Evolutionary conservation across 1,140 invertebrate species (phyloP).

Genomic region (Hylaeus anthracinus): DNA sequence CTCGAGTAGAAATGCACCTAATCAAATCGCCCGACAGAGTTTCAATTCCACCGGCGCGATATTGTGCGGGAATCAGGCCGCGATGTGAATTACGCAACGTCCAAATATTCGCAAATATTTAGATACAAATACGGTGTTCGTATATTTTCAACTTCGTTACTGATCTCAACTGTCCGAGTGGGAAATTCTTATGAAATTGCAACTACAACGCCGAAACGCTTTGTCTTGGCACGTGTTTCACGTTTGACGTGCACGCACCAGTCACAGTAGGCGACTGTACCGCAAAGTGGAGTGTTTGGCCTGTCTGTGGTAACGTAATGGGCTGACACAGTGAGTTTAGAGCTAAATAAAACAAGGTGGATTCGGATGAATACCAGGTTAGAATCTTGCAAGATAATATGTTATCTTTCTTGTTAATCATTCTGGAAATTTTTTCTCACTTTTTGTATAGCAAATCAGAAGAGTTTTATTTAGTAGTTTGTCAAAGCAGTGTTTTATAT

Average conservation of each 20-base stretch:
- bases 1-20: not conserved
- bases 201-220: not conserved
- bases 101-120: not conserved
- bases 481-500: not conserved
- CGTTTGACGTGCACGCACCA: not conserved
- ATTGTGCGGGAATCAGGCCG: not conserved
- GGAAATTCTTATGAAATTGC: constrained; percentile 1
- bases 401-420: not conserved
- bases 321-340: not conserved
- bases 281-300: constrained; percentile 11
- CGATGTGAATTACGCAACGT: not conserved
- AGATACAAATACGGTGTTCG: not conserved
- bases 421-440: not conserved
- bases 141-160: too few species aligned
- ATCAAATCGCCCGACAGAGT: constrained; percentile 1
- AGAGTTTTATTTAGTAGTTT: not conserved
- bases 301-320: constrained; percentile 1
- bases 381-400: too few species aligned
- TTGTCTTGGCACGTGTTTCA: not conserved
- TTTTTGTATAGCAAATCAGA: not conserved
- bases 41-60: not conserved
- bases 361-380: not conserved
- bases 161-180: too few species aligned
- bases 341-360: constrained; percentile 3
- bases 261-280: not conserved